Percentiles rank a stretch among this genome's conserved stretches.
Evolutionary conservation across 2,888 invertebrate genomes (phyloP).

Genomic region (Tridacna crocea): DNA sequence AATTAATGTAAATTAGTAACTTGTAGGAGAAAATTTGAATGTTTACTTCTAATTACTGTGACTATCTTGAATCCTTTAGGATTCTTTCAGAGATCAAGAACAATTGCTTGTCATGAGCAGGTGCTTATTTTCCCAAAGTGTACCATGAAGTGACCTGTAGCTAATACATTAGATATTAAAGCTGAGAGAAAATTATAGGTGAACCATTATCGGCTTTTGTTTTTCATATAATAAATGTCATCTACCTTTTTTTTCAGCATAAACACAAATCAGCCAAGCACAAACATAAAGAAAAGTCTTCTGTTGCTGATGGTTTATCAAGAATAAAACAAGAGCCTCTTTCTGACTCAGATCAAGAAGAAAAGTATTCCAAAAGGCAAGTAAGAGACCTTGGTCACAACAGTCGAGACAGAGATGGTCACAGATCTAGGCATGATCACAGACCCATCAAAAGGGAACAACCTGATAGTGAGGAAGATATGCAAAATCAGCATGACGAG

Average conservation of each 20-base stretch:
- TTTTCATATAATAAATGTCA: too few relatives aligned
- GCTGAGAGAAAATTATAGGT: too few relatives aligned
- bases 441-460: conserved; percentile 26
- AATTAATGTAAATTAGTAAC: too few relatives aligned
- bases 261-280: conserved; percentile 18
- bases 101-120: too few relatives aligned
- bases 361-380: conserved; percentile 22
- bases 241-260: conserved; percentile 22
- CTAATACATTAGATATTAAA: too few relatives aligned
- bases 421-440: conserved; percentile 12
- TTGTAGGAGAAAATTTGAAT: too few relatives aligned
- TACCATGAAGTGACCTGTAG: too few relatives aligned
- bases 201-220: too few relatives aligned
- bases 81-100: too few relatives aligned
- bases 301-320: conserved; percentile 15
- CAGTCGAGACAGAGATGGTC: conserved; percentile 20
- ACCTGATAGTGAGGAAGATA: conserved; percentile 58
- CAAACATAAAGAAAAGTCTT: conserved; percentile 26
- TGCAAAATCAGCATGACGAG: conserved; percentile 65
- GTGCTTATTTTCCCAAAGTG: too few relatives aligned
- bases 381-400: conserved; percentile 15
- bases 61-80: too few relatives aligned
- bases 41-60: too few relatives aligned
- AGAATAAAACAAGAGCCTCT: conserved; percentile 28
- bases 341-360: conserved; percentile 26